Evolutionary conservation across 2,888 invertebrate species (phyloP), one percentile per base, ranked within the genome.

Genomic region (Volucella zonaria): DNA sequence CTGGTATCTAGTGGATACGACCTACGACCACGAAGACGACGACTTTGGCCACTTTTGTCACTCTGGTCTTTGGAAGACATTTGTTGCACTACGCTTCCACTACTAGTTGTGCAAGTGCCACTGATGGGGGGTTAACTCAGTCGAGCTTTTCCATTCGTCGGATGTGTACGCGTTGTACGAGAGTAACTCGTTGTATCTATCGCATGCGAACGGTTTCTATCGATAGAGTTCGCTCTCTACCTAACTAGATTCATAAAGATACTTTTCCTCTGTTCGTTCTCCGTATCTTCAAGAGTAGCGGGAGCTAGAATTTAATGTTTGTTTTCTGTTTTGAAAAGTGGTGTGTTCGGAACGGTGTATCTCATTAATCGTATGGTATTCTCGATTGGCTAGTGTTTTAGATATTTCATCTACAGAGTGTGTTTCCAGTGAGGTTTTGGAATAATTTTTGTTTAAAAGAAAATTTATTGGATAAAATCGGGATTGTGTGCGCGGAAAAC

Each of bases 131-230:
- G 23, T 66, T 77, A 73, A 81, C 56, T 85, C 81, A 85, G 85
- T 85, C 73, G 85, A 85, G 85, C 85, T 85, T 85, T 81, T 85
- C 80, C 85, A 85, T 85, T 81, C 85, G 85, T 85, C 85, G 85
- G 81, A 85, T 85, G 85, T 85, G 85, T 85, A 81, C 85, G 85
- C 81, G 76, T 85, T 81, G 59, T 23, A 31, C 68, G 80, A 77
- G 58, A 56, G 54, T 54, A 43, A 59, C 23, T 15, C 47, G 23
- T 31, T 47, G 12, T 51, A 61, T 43, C 52, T 62, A 18, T 62
- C 54, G 31, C 8, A 31, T 49, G n/a, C 31, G 49, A 14, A 42
- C 15, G 56, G 45, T 31, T 31, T 31, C 31, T 31, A 31, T 31
- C 67, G 54, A 45, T 68, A 58, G 49, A 56, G 51, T 59, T 54